Percentiles rank a stretch among this genome's conserved stretches.
phyloP scores from a whole-genome alignment of 2,797 vertebrate species.

The Sebastiscus tertius region DNA sequence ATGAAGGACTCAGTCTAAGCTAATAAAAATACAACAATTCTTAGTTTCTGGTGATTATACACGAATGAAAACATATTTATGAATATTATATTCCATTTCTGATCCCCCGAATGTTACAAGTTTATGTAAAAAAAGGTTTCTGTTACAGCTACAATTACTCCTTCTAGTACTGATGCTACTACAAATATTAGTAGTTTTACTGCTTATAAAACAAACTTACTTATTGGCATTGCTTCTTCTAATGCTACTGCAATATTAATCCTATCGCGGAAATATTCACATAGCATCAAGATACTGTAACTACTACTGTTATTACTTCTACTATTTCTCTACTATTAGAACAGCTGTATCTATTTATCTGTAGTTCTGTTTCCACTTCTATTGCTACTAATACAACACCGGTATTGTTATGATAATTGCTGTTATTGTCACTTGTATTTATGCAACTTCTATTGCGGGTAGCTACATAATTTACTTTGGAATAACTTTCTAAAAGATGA shows the following conservation, averaged over 20 bases:
- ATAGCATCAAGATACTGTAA: neutral
- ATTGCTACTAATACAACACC: neutral
- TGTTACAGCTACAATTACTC: neutral
- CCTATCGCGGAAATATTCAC: rapidly evolving
- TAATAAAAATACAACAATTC: too few species aligned
- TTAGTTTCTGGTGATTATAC: too few species aligned
- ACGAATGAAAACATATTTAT: too few species aligned
- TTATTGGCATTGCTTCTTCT: neutral
- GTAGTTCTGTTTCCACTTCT: neutral
- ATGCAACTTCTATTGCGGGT: neutral
- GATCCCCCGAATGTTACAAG: too few species aligned
- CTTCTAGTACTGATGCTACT: neutral
- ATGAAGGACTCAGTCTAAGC: too few species aligned
- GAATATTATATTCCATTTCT: too few species aligned
- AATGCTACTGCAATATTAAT: rapidly evolving
- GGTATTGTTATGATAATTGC: neutral
- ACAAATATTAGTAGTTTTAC: neutral
- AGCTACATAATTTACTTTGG: neutral
- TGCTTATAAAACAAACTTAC: neutral
- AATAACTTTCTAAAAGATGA: neutral
- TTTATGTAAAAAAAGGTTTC: neutral
- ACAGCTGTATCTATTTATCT: neutral
- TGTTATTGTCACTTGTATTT: neutral
- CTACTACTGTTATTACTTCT: neutral
- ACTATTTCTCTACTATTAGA: neutral